Percentiles rank a stretch among this genome's conserved stretches.
Conservation (phyloP, 2,888 invertebrate genomes). For the Campaea margaritaria region DNA sequence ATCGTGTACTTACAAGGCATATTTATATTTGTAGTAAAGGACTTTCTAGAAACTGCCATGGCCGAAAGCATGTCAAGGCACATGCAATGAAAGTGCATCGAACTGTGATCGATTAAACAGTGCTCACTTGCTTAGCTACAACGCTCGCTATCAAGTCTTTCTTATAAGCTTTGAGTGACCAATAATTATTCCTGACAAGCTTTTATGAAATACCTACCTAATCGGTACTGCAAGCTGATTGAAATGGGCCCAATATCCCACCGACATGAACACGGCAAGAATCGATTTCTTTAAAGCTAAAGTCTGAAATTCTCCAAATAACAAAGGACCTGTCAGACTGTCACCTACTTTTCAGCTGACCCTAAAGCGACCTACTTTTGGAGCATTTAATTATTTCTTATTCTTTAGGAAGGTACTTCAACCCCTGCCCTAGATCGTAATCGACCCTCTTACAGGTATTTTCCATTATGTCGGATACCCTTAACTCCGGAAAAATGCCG, state of each 20-base stretch:
- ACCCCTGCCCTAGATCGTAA: slow-evolving; percentile 26
- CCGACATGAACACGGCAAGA: no score
- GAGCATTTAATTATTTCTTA: slow-evolving; percentile 19
- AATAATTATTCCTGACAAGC: no score
- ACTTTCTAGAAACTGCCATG: slow-evolving; percentile 1
- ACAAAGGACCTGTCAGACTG: background rate
- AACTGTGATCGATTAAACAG: slow-evolving; percentile 21
- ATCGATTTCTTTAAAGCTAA: no score
- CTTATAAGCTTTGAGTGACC: no score
- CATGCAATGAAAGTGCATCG: slow-evolving; percentile 20
- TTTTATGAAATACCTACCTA: no score
- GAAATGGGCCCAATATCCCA: no score
- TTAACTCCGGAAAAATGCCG: no score
- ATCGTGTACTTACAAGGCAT: no score
- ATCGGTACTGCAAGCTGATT: no score
- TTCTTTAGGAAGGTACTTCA: slow-evolving; percentile 4
- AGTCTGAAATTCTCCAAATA: background rate
- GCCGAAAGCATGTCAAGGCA: slow-evolving; percentile 24
- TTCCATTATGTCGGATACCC: no score
- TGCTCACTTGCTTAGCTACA: background rate
- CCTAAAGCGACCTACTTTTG: slow-evolving; percentile 15
- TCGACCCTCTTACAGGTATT: slow-evolving; percentile 6
- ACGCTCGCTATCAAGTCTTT: background rate
- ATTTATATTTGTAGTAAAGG: no score
- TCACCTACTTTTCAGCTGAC: slow-evolving; percentile 17